phyloP scores from a whole-genome alignment of 2,797 vertebrate species.

The Sus cebifrons region DNA sequence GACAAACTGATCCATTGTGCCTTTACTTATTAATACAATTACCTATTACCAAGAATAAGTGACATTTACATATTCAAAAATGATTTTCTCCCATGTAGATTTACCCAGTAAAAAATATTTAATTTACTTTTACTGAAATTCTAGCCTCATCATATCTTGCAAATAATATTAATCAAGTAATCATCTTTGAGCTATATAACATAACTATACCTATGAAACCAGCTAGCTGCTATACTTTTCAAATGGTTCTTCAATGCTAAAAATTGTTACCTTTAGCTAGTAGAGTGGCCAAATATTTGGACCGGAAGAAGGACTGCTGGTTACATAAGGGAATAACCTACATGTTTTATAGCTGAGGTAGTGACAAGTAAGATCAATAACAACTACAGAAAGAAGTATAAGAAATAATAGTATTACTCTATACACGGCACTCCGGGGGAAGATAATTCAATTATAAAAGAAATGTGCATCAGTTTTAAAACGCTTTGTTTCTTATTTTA shows the following conservation, averaged over 20 bases:
- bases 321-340: not conserved
- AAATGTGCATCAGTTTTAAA: slow-evolving; percentile 49
- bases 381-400: slow-evolving; percentile 20
- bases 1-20: not conserved
- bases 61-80: not conserved
- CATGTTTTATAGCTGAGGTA: not conserved
- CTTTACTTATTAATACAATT: not conserved
- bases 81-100: not conserved
- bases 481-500: slow-evolving; percentile 62
- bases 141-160: slow-evolving; percentile 78
- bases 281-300: not conserved
- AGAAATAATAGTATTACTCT: not conserved
- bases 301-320: not conserved
- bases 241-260: not conserved
- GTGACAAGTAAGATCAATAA: slow-evolving; percentile 14
- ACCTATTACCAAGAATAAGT: not conserved
- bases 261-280: not conserved
- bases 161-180: slow-evolving; percentile 87
- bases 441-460: slow-evolving; percentile 67
- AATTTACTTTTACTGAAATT: slow-evolving; percentile 34
- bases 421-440: not conserved
- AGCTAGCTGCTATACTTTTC: slow-evolving; percentile 48
- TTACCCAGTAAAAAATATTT: not conserved
- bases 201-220: slow-evolving; percentile 83
- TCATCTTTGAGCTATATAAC: slow-evolving; percentile 87